These are phyloP conservation scores for Reticulitermes speratus DNA, from an alignment of 1,140 invertebrate species.

Conservation along the genomic window DNA sequence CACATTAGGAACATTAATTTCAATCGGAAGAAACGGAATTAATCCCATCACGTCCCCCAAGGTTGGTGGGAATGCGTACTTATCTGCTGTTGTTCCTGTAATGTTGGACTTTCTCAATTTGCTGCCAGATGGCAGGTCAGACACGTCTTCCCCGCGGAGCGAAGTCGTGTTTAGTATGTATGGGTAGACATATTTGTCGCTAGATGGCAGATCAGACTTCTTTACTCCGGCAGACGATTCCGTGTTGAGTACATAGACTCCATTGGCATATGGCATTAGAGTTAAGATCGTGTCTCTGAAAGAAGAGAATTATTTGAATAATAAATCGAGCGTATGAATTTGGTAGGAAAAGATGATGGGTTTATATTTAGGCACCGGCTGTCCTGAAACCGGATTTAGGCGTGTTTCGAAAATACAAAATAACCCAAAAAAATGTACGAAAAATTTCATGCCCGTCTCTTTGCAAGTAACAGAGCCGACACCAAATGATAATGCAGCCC, in stretches of 20 bases:
- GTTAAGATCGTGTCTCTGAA: not conserved
- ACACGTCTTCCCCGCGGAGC: not conserved
- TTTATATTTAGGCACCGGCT: no score
- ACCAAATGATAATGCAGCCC: no score
- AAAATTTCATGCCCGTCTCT: no score
- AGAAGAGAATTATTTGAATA: not conserved
- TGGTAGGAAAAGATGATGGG: no score
- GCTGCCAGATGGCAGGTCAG: not conserved
- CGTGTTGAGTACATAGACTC: not conserved
- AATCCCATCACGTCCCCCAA: conserved; percentile 46
- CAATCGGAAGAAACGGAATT: conserved; percentile 50
- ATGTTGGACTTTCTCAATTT: not conserved
- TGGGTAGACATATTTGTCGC: not conserved
- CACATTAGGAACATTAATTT: conserved; percentile 52
- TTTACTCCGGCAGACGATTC: not conserved
- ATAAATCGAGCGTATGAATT: no score
- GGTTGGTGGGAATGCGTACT: not conserved
- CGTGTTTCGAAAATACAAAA: no score
- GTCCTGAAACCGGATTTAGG: no score
- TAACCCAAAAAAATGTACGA: no score
- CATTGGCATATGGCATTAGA: not conserved
- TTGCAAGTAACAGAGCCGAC: no score
- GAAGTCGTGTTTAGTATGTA: not conserved
- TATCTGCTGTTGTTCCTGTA: not conserved
- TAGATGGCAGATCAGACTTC: not conserved